phyloP scores from a whole-genome alignment of 2,888 invertebrate genomes.

The Melinaea marsaeus region DNA sequence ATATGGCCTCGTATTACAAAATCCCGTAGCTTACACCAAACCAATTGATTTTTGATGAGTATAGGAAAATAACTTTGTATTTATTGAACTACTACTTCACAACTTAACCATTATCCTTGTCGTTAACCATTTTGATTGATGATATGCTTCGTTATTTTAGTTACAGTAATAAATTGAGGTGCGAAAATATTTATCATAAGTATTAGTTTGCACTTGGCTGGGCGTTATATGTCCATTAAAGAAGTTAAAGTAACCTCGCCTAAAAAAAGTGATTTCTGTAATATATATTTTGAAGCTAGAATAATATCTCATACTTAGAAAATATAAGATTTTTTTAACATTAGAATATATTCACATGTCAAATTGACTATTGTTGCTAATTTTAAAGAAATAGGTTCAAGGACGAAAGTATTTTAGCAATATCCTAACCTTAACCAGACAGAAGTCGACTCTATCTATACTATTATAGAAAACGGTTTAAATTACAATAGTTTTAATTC shows the following conservation, averaged over 20 bases:
- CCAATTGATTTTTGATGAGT: neutral
- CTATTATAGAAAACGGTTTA: too few species aligned
- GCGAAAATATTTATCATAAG: neutral
- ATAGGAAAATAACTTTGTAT: neutral
- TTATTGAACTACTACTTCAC: neutral
- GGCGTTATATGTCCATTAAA: neutral
- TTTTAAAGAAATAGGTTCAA: too few species aligned
- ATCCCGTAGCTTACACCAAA: slow-evolving; percentile 2
- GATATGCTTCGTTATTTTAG: slow-evolving; percentile 20
- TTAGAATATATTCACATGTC: too few species aligned
- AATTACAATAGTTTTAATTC: too few species aligned
- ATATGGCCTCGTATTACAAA: neutral
- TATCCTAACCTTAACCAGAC: too few species aligned
- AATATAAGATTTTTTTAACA: too few species aligned
- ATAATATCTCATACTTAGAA: too few species aligned
- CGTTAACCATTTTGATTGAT: slow-evolving; percentile 17
- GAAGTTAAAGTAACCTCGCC: neutral
- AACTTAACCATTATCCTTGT: neutral
- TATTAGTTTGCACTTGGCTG: neutral
- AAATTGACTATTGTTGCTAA: too few species aligned
- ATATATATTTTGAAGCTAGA: too few species aligned
- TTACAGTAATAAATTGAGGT: slow-evolving; percentile 2
- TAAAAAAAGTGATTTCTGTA: too few species aligned
- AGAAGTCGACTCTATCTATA: too few species aligned
- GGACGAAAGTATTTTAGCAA: too few species aligned